Evolutionary conservation across 2,797 vertebrate genomes (phyloP), one percentile per base, ranked within the genome.

Genomic region (Brotula barbata): DNA sequence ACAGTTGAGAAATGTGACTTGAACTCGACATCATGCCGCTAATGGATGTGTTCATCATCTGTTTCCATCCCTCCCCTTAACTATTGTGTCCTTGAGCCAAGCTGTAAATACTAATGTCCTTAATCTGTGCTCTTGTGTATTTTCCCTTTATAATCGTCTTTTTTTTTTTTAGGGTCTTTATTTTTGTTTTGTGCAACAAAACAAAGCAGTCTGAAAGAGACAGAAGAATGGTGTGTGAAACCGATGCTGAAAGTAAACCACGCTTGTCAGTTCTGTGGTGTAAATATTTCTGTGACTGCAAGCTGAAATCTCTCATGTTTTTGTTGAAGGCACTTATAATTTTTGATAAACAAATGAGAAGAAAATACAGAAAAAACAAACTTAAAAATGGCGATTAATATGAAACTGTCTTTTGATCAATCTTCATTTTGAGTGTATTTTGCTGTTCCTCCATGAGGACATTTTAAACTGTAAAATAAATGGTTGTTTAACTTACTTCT

Each of bases 151-250:
- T 81, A 80, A 54, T 71, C 73, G 80, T 88, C 75, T 88, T 36
- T 93, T 92, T 88, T 36, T 93, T 92, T 90, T 90, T 94, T 93
- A 95, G 94, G 93, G 92, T 95, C 73, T 56, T 88, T 92, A 92
- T 92, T 87, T 87, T 90, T 92, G 93, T 94, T 96, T 97, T 96
- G 95, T 96, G 94, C 92, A 93, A 96, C 89, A 91, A 91, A 81
- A 89, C 87, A 89, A 90, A 90, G 84, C 82, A 84, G 85, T 90
- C 85, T 87, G 79, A 87, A 82, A 82, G 75, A 87, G 81, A 86
- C 77, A 14, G 76, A 73, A 81, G 76, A 59, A 71, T 83, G 68
- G 80, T 52, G 78, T 83, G 76, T 58, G 51, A 87, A 86, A 91
- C 89, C 85, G 86, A 93, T 92, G 86, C 82, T 88, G 89, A 79